Percentiles rank a stretch among this genome's conserved stretches.
Evolutionary conservation across 1,140 invertebrate genomes (phyloP).

Genomic region (Watersipora subatra): DNA sequence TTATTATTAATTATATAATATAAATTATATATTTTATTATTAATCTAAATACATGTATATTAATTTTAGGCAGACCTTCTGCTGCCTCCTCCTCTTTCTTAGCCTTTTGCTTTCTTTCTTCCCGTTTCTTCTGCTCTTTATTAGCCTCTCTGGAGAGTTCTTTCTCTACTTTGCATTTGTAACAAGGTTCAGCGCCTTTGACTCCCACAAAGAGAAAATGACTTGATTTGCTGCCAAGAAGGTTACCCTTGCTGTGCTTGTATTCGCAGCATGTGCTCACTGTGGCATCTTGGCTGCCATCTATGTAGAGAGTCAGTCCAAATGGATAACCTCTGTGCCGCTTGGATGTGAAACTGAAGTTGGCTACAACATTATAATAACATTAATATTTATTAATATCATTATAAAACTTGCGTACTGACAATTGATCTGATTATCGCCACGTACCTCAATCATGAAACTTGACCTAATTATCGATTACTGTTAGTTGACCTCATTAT

Average conservation of each 20-base stretch:
- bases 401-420: background rate
- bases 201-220: conserved; percentile 31
- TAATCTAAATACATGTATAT: too few species aligned
- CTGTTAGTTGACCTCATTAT: too few species aligned
- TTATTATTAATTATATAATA: too few species aligned
- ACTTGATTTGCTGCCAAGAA: conserved; percentile 34
- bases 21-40: too few species aligned
- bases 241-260: conserved; percentile 27
- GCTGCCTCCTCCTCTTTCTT: too few species aligned
- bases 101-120: too few species aligned
- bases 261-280: conserved; percentile 41
- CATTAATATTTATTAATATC: background rate
- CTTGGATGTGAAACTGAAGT: conserved; percentile 34
- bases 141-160: background rate
- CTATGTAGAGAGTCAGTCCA: conserved; percentile 36
- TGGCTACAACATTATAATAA: conserved; percentile 18
- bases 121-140: background rate
- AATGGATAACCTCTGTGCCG: conserved; percentile 40
- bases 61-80: too few species aligned
- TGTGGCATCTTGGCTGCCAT: conserved; percentile 29
- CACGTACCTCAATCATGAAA: too few species aligned
- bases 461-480: too few species aligned
- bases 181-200: conserved; percentile 29
- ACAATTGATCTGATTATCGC: too few species aligned
- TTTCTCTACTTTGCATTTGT: conserved; percentile 23